Conservation (phyloP, 2,113 vertebrate genomes). For the Pelvicachromis taeniatus region DNA sequence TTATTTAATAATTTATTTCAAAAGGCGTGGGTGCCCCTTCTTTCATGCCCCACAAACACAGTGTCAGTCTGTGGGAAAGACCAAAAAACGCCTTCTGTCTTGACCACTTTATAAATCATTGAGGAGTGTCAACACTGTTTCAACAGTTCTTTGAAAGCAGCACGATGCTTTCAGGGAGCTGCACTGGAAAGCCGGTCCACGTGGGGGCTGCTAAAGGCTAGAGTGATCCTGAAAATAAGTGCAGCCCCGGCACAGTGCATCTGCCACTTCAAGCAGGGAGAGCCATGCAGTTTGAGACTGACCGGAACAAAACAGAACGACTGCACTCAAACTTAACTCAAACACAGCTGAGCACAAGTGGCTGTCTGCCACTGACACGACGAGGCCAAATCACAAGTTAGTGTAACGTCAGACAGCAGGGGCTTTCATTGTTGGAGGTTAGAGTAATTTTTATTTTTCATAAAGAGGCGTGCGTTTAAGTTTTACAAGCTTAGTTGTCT, state of each 20-base stretch:
- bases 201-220: neutral
- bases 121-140: neutral
- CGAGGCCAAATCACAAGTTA: neutral
- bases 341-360: neutral
- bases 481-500: neutral
- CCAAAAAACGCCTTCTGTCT: rapidly evolving
- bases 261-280: neutral
- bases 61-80: neutral
- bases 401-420: rapidly evolving
- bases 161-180: neutral
- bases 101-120: neutral
- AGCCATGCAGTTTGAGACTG: neutral
- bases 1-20: neutral
- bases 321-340: neutral
- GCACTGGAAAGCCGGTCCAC: neutral
- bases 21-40: neutral
- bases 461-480: neutral
- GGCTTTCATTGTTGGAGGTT: neutral
- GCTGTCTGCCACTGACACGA: neutral
- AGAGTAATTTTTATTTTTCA: rapidly evolving
- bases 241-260: neutral
- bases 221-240: neutral
- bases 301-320: neutral
- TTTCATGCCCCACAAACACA: neutral
- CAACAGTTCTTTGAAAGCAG: neutral